phyloP scores from a whole-genome alignment of 2,797 vertebrate genomes.

The Ataeniobius toweri region DNA sequence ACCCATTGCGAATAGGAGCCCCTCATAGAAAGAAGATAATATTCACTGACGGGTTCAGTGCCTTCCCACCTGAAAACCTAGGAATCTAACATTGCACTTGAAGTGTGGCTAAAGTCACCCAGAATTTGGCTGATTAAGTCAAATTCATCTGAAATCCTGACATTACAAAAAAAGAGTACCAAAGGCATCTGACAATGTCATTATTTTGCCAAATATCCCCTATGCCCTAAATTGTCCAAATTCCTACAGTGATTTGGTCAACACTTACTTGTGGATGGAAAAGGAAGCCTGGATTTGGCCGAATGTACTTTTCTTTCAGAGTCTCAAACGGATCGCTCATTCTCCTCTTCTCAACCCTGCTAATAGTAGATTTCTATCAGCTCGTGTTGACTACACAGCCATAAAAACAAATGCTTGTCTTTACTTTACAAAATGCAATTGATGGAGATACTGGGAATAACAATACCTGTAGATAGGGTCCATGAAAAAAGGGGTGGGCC shows the following conservation, averaged over 20 bases:
- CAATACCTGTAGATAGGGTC: constrained; percentile 99
- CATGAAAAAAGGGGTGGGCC: constrained; percentile 98
- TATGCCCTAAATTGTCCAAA: no score
- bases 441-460: constrained; percentile 70
- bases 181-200: neutral
- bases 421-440: neutral
- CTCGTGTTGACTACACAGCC: constrained; percentile 62
- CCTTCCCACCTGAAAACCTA: constrained; percentile 20
- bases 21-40: constrained; percentile 30
- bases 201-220: no score
- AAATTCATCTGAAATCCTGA: neutral
- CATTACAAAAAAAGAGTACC: neutral
- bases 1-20: constrained; percentile 35
- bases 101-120: constrained; percentile 2
- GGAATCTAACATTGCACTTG: constrained; percentile 10
- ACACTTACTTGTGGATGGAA: constrained; percentile 96
- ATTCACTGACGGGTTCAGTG: constrained; percentile 23
- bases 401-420: neutral
- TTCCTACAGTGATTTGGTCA: neutral
- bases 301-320: constrained; percentile 99
- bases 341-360: constrained; percentile 99
- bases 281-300: constrained; percentile 94
- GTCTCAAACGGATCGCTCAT: constrained; percentile 97
- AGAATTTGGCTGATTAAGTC: constrained; percentile 1
- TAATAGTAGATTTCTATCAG: constrained; percentile 89